A percentile compares a stretch with the other conserved stretches of the same genome.
These are phyloP conservation scores for Cheirogaleus major DNA, from an alignment of 2,797 vertebrate species.

Conservation along the genomic window DNA sequence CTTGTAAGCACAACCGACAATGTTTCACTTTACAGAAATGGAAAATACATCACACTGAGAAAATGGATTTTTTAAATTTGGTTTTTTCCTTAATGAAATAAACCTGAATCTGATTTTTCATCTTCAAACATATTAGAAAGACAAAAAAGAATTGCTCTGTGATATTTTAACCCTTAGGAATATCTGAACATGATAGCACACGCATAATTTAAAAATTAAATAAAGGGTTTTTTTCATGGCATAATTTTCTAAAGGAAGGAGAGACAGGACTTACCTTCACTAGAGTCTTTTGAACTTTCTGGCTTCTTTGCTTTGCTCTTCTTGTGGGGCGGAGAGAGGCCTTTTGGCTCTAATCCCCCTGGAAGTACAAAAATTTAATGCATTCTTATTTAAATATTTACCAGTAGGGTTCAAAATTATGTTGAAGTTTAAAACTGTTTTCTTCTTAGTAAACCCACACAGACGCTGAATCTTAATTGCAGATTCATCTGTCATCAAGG, in stretches of 20 bases:
- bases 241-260: constrained; percentile 48
- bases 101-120: constrained; percentile 16
- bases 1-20: not conserved
- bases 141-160: not conserved
- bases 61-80: constrained; percentile 37
- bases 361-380: constrained; percentile 70
- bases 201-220: constrained; percentile 48
- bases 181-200: not conserved
- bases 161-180: constrained; percentile 10
- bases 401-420: not conserved
- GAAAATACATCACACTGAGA: not conserved
- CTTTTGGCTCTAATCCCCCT: constrained; percentile 82
- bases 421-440: constrained; percentile 62
- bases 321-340: constrained; percentile 78
- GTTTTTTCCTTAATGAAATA: constrained; percentile 32
- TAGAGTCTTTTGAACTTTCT: constrained; percentile 78
- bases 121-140: constrained; percentile 16
- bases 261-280: constrained; percentile 80
- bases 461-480: constrained; percentile 53
- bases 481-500: not conserved
- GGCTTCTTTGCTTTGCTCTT: constrained; percentile 85
- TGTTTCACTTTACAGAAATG: constrained; percentile 4
- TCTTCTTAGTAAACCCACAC: not conserved
- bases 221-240: not conserved
- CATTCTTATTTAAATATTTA: constrained; percentile 64